These are phyloP conservation scores for Tetranychus piercei DNA, from an alignment of 2,888 invertebrate species.

Conservation along the genomic window DNA sequence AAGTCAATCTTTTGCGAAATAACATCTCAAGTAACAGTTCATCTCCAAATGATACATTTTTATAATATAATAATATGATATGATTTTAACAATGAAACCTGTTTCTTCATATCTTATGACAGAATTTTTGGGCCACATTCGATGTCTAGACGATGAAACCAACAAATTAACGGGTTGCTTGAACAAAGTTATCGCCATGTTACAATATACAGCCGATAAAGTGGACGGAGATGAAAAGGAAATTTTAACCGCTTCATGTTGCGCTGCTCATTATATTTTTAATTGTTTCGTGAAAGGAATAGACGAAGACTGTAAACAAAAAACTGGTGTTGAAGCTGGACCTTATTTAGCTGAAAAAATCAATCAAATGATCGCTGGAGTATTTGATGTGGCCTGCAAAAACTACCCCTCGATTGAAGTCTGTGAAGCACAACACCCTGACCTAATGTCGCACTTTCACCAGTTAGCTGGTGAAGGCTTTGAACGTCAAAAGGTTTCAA, in stretches of 20 bases:
- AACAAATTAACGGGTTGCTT: not conserved
- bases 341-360: slow-evolving; percentile 1
- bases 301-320: not conserved
- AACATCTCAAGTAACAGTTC: too few relatives aligned
- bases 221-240: not conserved
- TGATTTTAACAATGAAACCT: not conserved
- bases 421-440: not conserved
- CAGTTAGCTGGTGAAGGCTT: not conserved
- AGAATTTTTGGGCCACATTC: not conserved
- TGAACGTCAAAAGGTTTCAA: not conserved
- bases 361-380: slow-evolving; percentile 1
- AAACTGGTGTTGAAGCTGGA: not conserved
- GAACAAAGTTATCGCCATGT: slow-evolving; percentile 3
- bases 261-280: slow-evolving; percentile 2
- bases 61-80: not conserved
- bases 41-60: too few relatives aligned
- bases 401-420: not conserved
- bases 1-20: too few relatives aligned
- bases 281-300: slow-evolving; percentile 2
- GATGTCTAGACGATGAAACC: slow-evolving; percentile 5
- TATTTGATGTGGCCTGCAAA: not conserved
- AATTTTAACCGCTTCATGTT: slow-evolving; percentile 3
- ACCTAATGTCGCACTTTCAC: not conserved
- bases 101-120: not conserved
- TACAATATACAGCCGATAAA: not conserved